These are phyloP conservation scores for Archips xylosteana DNA, from an alignment of 2,888 invertebrate genomes.

Conservation along the genomic window DNA sequence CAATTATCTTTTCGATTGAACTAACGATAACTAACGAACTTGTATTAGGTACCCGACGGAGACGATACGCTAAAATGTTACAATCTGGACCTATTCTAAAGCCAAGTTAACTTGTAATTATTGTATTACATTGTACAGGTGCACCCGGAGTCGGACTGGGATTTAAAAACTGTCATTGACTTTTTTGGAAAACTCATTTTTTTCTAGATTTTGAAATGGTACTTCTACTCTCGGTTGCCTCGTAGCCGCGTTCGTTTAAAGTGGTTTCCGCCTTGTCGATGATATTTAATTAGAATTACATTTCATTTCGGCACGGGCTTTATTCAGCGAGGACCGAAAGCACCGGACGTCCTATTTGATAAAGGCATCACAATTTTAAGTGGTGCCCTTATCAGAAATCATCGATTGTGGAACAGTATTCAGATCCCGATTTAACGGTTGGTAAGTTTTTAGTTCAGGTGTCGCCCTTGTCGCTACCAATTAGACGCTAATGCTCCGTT, in stretches of 20 bases:
- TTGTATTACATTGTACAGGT: no score
- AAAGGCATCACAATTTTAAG: conserved; percentile 3
- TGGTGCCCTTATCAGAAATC: background rate
- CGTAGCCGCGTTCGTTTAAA: background rate
- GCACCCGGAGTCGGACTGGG: no score
- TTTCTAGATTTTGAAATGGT: no score
- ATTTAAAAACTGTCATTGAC: no score
- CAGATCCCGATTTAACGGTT: background rate
- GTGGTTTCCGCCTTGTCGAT: background rate
- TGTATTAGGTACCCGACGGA: no score
- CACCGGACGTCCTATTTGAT: background rate
- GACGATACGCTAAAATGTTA: no score
- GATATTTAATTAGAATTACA: background rate
- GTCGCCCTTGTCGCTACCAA: background rate
- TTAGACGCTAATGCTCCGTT: background rate
- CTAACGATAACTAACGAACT: no score
- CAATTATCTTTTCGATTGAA: no score
- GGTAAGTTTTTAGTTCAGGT: background rate
- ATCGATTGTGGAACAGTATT: background rate
- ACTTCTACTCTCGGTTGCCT: background rate
- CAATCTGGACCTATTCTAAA: no score
- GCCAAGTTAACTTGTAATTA: no score
- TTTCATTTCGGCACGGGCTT: background rate
- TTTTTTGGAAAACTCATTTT: no score
- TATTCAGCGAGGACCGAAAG: background rate